Evolutionary conservation across 2,888 invertebrate species (phyloP), one percentile per base, ranked within the genome.

Genomic region (Uropetala carovei): DNA sequence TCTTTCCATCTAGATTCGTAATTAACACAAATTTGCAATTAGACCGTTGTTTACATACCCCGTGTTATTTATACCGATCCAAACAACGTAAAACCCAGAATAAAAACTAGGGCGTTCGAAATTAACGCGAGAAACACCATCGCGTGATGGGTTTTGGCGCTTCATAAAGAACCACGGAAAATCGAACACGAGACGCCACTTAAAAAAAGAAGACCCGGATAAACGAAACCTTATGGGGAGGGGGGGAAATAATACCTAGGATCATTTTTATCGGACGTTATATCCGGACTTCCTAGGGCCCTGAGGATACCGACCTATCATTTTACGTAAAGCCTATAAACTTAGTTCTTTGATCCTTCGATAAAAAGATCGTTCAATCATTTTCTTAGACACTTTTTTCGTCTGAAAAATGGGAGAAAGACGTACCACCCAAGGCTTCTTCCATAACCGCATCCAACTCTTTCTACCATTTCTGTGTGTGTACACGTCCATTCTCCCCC

Each of bases 291-390:
- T 43, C 43, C 43, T 83, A 43, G 56, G n/a, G 18, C 0, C 75
- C 75, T 68, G 11, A 14, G 56, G 14, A 43, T 8, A 43, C 13
- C 56, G 56, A 16, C 59, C 64, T 64, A 89, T 89, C 89, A n/a
- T 43, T 89, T 68, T 89, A 89, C 89, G 27, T 64, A 89, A 83
- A 89, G 18, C 64, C 56, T 89, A n/a, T 89, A 43, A 89, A 64
- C 60, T 89, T 43, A 64, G 89, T 64, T 30, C 68, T 56, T 27
- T 8, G 64, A 89, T 68, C 89, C 89, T 11, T 43, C 59, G 43
- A 68, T 89, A 43, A 30, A 89, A 64, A 68, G 43, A 27, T n/a
- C 64, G 64, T n/a, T 89, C 68, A n/a, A 89, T 89, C 89, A 89
- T 89, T 43, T 60, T 22, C 68, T 43, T 13, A 64, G 64, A 89